Percentiles rank a stretch among this genome's conserved stretches.
Evolutionary conservation across 2,113 vertebrate species (phyloP).

Genomic region (Aspiorhynchus laticeps): DNA sequence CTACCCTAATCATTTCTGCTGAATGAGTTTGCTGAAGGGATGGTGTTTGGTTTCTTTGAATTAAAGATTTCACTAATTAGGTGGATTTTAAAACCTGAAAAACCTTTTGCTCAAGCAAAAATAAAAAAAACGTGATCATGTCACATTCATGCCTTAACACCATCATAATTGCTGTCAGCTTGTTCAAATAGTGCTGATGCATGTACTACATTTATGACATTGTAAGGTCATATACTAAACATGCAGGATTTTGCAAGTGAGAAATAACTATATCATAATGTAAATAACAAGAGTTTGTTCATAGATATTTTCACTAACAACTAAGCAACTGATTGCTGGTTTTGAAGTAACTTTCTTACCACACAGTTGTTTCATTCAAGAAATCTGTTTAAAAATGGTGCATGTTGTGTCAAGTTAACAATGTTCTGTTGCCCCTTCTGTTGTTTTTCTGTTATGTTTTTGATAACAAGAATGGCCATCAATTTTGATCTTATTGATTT

Average conservation of each 20-base stretch:
- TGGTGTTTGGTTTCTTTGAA: conserved; percentile 33
- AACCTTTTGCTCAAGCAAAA: neutral
- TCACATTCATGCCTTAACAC: conserved; percentile 28
- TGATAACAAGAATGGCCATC: neutral
- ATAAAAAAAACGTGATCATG: neutral
- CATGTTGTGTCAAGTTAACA: neutral
- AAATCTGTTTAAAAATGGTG: neutral
- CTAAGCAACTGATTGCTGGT: neutral
- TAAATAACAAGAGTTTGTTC: neutral
- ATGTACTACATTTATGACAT: conserved; percentile 9
- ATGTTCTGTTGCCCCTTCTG: neutral
- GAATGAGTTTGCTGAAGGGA: conserved; percentile 63
- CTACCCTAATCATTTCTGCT: conserved; percentile 61
- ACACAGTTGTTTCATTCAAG: neutral
- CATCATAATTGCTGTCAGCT: conserved; percentile 17
- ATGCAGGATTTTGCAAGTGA: neutral
- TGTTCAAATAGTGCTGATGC: conserved; percentile 11
- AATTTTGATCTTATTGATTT: neutral
- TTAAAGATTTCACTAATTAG: neutral
- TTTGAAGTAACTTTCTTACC: neutral
- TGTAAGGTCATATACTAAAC: neutral
- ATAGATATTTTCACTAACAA: neutral
- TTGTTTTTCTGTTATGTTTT: neutral
- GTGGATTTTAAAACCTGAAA: neutral
- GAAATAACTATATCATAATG: neutral